Evolutionary conservation across 1,140 invertebrate genomes (phyloP).

Genomic region (Listronotus oregonensis): DNA sequence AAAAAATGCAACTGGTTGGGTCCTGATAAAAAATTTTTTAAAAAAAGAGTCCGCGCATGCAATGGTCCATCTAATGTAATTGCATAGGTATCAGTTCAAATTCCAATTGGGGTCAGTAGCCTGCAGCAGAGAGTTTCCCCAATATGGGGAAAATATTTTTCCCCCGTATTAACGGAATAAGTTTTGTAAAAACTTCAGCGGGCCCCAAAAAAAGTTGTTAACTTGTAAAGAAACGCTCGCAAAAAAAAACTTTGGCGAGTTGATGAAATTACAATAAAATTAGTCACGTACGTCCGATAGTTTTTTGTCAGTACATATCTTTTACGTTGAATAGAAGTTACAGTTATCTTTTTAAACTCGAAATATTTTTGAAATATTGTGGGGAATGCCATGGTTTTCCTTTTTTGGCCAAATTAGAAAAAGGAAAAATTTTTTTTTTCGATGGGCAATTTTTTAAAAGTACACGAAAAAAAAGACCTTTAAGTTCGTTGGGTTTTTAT

Average conservation of each 20-base stretch:
- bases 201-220: constrained; percentile 43
- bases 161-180: constrained; percentile 38
- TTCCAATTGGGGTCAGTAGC: constrained; percentile 41
- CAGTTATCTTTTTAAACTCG: constrained; percentile 40
- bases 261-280: constrained; percentile 45
- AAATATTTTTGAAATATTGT: constrained; percentile 40
- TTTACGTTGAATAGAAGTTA: constrained; percentile 40
- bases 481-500: too few relatives aligned
- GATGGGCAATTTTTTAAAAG: too few relatives aligned
- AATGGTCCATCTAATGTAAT: constrained; percentile 38
- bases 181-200: constrained; percentile 30
- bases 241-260: constrained; percentile 28
- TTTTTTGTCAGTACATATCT: constrained; percentile 37
- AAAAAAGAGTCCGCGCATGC: constrained; percentile 8
- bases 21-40: too few relatives aligned
- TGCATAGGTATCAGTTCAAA: constrained; percentile 39
- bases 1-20: too few relatives aligned
- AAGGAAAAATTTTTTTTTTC: constrained; percentile 11
- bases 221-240: constrained; percentile 34
- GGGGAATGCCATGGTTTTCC: constrained; percentile 30
- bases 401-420: constrained; percentile 29
- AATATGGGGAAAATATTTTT: constrained; percentile 43
- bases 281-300: constrained; percentile 39
- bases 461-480: too few relatives aligned
- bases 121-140: constrained; percentile 29